Conservation (phyloP, 1,140 invertebrate species). For the Drosophila simulans region DNA sequence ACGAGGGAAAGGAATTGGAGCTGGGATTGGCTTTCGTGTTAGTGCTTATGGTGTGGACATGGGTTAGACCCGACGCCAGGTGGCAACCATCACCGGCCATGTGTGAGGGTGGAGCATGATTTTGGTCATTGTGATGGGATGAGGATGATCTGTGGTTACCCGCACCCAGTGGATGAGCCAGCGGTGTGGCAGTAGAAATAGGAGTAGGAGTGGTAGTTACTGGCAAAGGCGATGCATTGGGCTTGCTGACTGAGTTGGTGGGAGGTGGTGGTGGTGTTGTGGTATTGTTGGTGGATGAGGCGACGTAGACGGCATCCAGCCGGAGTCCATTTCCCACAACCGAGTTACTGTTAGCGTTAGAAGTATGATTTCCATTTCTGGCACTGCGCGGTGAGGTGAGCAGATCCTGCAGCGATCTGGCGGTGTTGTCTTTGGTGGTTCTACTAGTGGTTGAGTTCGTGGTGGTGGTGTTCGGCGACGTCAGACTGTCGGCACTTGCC, state of each 20-base stretch:
- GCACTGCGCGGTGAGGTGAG: constrained; percentile 74
- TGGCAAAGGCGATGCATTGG: constrained; percentile 68
- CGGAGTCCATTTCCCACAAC: constrained; percentile 74
- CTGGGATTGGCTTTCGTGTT: constrained; percentile 49
- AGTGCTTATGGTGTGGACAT: constrained; percentile 37
- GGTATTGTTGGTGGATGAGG: constrained; percentile 54
- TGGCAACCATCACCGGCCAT: constrained; percentile 65
- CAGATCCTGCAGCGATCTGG: constrained; percentile 77
- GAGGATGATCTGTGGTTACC: constrained; percentile 47
- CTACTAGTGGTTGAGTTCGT: constrained; percentile 29
- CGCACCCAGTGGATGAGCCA: constrained; percentile 58
- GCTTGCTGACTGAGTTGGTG: constrained; percentile 20
- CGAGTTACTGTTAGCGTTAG: constrained; percentile 71
- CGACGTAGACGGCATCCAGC: constrained; percentile 43
- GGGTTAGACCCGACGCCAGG: constrained; percentile 59
- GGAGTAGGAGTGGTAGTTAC: constrained; percentile 84
- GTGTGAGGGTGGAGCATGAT: constrained; percentile 18
- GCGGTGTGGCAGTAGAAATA: constrained; percentile 65
- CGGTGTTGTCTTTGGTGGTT: constrained; percentile 49
- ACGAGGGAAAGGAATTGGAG: constrained; percentile 64
- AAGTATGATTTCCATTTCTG: constrained; percentile 46
- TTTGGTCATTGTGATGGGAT: constrained; percentile 20
- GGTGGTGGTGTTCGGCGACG: constrained; percentile 75
- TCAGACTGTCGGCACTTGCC: constrained; percentile 84
- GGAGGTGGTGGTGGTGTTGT: constrained; percentile 34